Evolutionary conservation across 1,140 invertebrate species (phyloP).

Genomic region (Dendrolimus punctatus): DNA sequence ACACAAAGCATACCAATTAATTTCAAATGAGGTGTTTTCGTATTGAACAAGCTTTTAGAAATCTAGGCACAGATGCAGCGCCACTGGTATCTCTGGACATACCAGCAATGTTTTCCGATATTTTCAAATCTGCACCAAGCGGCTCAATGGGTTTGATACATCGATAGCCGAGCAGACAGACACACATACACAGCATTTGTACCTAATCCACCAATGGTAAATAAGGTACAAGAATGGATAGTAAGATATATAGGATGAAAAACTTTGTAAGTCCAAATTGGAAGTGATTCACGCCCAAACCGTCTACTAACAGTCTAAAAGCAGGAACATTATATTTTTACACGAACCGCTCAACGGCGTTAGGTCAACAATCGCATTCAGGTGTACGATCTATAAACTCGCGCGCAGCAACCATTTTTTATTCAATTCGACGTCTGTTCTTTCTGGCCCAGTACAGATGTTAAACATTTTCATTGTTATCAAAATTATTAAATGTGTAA

Average conservation of each 20-base stretch:
- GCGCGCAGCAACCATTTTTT: conserved; percentile 10
- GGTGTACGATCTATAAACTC: conserved; percentile 13
- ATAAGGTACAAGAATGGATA: not conserved
- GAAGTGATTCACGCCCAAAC: not conserved
- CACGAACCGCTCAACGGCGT: not conserved
- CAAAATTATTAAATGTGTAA: not conserved
- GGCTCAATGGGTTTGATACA: no score
- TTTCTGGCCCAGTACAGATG: not conserved
- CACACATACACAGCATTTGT: no score
- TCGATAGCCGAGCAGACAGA: no score
- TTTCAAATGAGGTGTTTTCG: conserved; percentile 82
- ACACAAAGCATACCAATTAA: conserved; percentile 90
- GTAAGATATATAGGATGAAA: not conserved
- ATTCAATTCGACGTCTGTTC: conserved; percentile 13
- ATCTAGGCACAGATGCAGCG: conserved; percentile 93
- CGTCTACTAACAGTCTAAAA: conserved; percentile 1
- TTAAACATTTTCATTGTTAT: not conserved
- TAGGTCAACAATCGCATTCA: conserved; percentile 14
- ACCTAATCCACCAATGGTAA: no score
- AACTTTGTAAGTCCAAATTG: not conserved
- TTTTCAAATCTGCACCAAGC: conserved; percentile 91
- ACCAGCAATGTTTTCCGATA: conserved; percentile 90
- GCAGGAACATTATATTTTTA: not conserved
- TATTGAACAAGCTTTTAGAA: conserved; percentile 80
- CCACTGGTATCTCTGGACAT: conserved; percentile 99